These are phyloP conservation scores for Fringilla coelebs DNA, from an alignment of 2,797 vertebrate genomes.

Conservation along the genomic window DNA sequence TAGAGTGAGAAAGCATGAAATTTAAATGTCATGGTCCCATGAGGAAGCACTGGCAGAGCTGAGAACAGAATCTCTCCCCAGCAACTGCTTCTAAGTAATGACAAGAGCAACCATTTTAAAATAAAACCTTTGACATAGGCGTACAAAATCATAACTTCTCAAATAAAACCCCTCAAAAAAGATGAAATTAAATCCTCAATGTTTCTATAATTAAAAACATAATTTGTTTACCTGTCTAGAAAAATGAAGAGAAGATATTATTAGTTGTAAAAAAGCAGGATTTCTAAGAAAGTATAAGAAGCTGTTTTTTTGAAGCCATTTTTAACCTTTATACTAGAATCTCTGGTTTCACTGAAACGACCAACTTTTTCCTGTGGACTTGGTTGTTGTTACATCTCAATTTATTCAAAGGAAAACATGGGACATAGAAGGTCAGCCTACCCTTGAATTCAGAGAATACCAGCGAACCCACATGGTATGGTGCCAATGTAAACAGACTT, in stretches of 20 bases:
- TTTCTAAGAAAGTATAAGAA: constrained; percentile 5
- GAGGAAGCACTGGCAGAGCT: neutral
- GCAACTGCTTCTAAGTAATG: neutral
- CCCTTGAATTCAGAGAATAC: constrained; percentile 1
- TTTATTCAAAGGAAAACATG: neutral
- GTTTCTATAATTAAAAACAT: neutral
- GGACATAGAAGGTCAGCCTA: constrained; percentile 36
- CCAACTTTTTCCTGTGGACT: constrained; percentile 16
- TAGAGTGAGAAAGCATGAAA: constrained; percentile 17
- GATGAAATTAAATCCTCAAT: neutral
- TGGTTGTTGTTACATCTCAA: constrained; percentile 16
- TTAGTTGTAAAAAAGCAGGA: neutral
- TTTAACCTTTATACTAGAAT: neutral
- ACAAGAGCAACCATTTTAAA: neutral
- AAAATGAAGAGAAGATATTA: neutral
- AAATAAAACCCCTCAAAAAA: neutral
- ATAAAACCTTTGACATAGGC: neutral
- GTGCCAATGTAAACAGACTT: constrained; percentile 47
- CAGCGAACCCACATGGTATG: constrained; percentile 40
- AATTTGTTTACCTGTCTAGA: neutral
- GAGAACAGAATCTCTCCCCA: neutral
- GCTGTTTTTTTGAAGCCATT: neutral
- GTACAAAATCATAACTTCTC: neutral
- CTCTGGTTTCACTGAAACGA: neutral
- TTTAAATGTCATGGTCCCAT: neutral